Percentiles rank a stretch among this genome's conserved stretches.
Evolutionary conservation across 2,113 vertebrate species (phyloP).

Genomic region (Carassius auratus): DNA sequence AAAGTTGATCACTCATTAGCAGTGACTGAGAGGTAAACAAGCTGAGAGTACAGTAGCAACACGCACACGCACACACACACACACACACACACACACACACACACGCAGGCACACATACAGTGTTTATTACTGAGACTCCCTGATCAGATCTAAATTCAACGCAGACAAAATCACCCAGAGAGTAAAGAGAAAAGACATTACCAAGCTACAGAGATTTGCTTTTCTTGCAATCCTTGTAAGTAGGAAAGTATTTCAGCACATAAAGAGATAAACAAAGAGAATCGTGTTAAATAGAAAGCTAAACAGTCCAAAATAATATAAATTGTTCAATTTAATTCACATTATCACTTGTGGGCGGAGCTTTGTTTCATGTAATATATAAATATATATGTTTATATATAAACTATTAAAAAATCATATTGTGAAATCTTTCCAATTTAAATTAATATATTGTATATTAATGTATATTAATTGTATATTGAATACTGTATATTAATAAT

Average conservation of each 20-base stretch:
- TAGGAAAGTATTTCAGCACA: not conserved
- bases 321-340: too few species aligned
- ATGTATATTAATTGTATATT: too few species aligned
- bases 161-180: slow-evolving; percentile 40
- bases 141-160: slow-evolving; percentile 27
- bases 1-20: slow-evolving; percentile 99
- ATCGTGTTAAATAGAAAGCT: too few species aligned
- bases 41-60: slow-evolving; percentile 57
- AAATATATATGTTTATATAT: too few species aligned
- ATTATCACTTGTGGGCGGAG: too few species aligned
- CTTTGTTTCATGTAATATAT: too few species aligned
- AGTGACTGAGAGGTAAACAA: slow-evolving; percentile 97
- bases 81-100: slow-evolving; percentile 57
- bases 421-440: too few species aligned
- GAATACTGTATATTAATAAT: too few species aligned
- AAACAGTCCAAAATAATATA: too few species aligned
- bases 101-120: slow-evolving; percentile 59
- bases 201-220: not conserved
- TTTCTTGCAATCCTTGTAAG: not conserved
- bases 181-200: not conserved
- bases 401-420: too few species aligned
- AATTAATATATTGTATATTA: too few species aligned
- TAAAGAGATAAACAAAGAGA: not conserved
- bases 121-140: slow-evolving; percentile 56
- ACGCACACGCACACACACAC: slow-evolving; percentile 56